Conservation (phyloP, 1,140 invertebrate genomes). For the Papilio dardanus region DNA sequence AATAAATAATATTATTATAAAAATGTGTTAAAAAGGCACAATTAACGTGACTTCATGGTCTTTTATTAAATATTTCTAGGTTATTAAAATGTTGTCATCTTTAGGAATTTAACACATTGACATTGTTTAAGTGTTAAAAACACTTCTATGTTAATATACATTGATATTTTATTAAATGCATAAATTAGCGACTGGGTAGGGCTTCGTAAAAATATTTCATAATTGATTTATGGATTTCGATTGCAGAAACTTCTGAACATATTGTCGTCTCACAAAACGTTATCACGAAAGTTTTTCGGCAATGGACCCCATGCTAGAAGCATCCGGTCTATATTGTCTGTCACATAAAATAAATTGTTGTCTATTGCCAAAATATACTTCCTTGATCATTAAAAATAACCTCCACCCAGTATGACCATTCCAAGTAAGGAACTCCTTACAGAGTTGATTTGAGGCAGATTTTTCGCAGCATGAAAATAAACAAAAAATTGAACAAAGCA, state of each 20-base stretch:
- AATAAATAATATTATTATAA: background rate
- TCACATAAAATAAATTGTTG: too few species aligned
- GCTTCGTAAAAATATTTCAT: background rate
- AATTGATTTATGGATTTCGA: background rate
- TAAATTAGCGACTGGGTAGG: background rate
- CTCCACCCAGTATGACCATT: too few species aligned
- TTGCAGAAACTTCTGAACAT: background rate
- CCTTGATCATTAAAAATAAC: too few species aligned
- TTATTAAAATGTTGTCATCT: conserved; percentile 2
- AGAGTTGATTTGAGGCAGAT: too few species aligned
- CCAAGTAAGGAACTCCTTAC: too few species aligned
- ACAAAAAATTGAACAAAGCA: too few species aligned
- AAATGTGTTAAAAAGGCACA: background rate
- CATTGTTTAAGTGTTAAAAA: conserved; percentile 8
- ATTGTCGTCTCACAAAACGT: background rate
- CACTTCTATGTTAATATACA: background rate
- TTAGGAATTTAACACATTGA: background rate
- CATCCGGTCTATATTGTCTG: too few species aligned
- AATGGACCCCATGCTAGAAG: too few species aligned
- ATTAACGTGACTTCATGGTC: background rate
- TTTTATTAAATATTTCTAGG: background rate
- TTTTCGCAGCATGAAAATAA: too few species aligned
- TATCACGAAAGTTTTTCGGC: too few species aligned
- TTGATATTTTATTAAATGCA: background rate
- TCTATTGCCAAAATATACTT: too few species aligned